Evolutionary conservation across 1,140 invertebrate genomes (phyloP), one percentile per base, ranked within the genome.

Genomic region (Lepidurus couesii): DNA sequence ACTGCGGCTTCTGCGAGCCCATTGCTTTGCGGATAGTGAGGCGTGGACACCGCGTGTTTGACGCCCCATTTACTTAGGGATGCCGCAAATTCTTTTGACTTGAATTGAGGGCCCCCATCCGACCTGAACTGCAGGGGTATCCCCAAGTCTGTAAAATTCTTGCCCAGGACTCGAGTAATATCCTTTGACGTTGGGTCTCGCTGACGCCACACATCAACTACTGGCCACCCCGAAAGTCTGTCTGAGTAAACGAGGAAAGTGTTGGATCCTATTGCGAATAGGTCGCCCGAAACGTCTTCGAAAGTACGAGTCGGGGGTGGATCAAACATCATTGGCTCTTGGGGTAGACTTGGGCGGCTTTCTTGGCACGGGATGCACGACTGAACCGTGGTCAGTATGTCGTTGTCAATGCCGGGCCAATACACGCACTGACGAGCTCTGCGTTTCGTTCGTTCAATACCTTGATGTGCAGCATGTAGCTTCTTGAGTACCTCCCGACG

Each of bases 51-150:
- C 16, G 47, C 74, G n/a, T 13, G 75, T 24, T 82, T 53, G 79
- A 87, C 84, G 11, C 83, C 82, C 83, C 85, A 87, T 76, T 83
- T 74, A 77, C 75, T 81, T 44, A 83, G 79, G 81, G 88, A 88
- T 1, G 78, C 44, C 80, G 80, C 74, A 80, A 87, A 87, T 81
- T 85, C 82, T 74, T 81, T 75, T n/a, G 83, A 85, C 16, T 81
- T 82, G 80, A 87, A 88, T 75, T 86, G 82, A 13, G 84, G 83
- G 44, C 84, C 84, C 80, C 85, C 84, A 80, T 88, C 87, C 1
- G 84, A 84, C 26, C 86, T 83, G 7, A 87, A 73, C 73, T 81
- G 80, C 24, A 84, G 75, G 7, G 85, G 85, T 74, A 87, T 80
- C 7, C 85, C 86, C 79, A 84, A 83, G 44, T 80, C 80, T 10